Base-by-base conservation (phyloP, 2,113 vertebrate genomes). In the Clinocottus analis region DNA sequence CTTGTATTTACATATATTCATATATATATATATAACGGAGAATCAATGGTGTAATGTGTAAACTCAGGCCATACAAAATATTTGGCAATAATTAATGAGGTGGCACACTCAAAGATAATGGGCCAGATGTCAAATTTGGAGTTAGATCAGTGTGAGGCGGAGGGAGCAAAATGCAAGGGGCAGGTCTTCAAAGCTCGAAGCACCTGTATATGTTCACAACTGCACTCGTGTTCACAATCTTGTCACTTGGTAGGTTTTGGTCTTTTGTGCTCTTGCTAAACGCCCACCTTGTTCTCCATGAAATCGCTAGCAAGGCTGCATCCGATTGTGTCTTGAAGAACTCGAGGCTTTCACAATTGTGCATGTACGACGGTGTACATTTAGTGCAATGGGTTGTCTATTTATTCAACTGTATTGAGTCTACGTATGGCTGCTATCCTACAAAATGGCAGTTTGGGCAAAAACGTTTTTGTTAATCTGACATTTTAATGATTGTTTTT, bases 381-480 rank as follows among this genome's bases (percentile, higher is more conserved):
- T 86, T 89, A 90, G 89, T 92, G 91, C 90, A 92, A 85, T 61
- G 87, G 78, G 83, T 84, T 35, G 75, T 90, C 84, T 84, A 33
- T 41, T 49, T 75, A 49, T 63, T 82, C 51, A 81, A 67, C 80
- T 75, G 76, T 88, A 85, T 88, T 31, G 74, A 88, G 85, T 88
- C 84, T 88, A 84, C 41, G 29, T 92, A 95, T 95, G 94, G 94
- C 94, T 95, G 92, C 94, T 95, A 93, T 95, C 94, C 94, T 95
- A 94, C 77, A 90, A 29, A 91, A 93, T 93, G 93, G 94, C 94
- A 95, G 94, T 93, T 90, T 88, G 85, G 83, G 82, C 67, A 51
- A 77, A 77, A 82, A 49, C 13, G 8, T 60, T 60, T 61, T 59
- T 84, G 29, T 73, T 67, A 56, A 69, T 81, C 68, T 79, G 49